phyloP scores from a whole-genome alignment of 2,797 vertebrate species.

The Allobates femoralis region DNA sequence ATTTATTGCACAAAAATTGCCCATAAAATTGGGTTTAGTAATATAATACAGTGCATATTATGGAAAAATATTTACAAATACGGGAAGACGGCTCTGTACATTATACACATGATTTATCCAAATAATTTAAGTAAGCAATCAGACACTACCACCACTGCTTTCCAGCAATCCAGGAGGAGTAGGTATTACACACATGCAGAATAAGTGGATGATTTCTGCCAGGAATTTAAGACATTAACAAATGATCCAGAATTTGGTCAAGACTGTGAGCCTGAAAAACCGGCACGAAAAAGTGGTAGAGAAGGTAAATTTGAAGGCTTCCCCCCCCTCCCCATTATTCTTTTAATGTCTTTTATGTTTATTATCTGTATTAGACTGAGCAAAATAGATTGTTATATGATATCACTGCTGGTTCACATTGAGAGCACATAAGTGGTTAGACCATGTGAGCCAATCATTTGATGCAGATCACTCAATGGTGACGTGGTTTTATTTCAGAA shows the following conservation, averaged over 20 bases:
- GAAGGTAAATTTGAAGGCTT: not conserved
- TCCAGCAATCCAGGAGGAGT: constrained; percentile 47
- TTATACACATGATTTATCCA: constrained; percentile 82
- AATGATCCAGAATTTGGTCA: constrained; percentile 56
- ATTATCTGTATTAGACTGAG: not conserved
- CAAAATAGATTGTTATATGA: not conserved
- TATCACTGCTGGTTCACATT: not conserved
- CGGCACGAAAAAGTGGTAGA: not conserved
- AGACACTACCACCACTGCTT: constrained; percentile 17
- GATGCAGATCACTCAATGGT: too few relatives aligned
- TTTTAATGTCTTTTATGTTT: not conserved
- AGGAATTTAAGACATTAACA: constrained; percentile 48
- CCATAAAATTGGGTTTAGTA: constrained; percentile 95
- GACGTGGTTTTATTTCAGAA: not conserved
- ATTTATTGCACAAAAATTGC: constrained; percentile 99
- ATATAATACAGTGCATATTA: constrained; percentile 86
- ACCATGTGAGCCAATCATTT: not conserved
- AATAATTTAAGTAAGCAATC: constrained; percentile 85
- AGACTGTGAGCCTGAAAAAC: constrained; percentile 11
- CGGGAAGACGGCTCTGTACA: constrained; percentile 89
- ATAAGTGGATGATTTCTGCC: not conserved
- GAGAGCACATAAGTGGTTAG: not conserved
- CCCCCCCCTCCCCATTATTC: not conserved
- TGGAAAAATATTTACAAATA: constrained; percentile 92
- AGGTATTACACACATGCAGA: constrained; percentile 7